A percentile compares a stretch with the other conserved stretches of the same genome.
Evolutionary conservation across 2,113 vertebrate species (phyloP).

Genomic region (Nothobranchius furzeri): DNA sequence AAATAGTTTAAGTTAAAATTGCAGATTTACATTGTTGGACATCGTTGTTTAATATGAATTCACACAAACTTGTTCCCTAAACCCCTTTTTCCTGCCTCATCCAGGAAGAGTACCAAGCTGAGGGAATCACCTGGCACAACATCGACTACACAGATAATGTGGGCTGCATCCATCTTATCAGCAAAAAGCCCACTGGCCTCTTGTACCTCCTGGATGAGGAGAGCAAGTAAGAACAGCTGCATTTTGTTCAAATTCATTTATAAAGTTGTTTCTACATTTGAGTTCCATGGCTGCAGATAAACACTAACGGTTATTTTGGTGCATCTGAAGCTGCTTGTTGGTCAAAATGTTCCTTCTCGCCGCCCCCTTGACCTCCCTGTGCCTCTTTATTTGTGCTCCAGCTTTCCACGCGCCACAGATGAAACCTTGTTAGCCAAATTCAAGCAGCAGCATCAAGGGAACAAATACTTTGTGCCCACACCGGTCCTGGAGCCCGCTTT

Average conservation of each 20-base stretch:
- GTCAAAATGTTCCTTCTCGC: not conserved
- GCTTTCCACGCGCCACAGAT: slow-evolving; percentile 95
- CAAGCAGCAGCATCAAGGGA: slow-evolving; percentile 96
- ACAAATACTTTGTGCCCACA: slow-evolving; percentile 92
- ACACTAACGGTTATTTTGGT: not conserved
- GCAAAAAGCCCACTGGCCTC: slow-evolving; percentile 97
- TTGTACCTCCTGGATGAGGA: slow-evolving; percentile 97
- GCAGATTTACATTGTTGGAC: not conserved
- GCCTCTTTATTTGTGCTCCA: slow-evolving; percentile 45
- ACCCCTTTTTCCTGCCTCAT: not conserved
- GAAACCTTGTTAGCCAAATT: slow-evolving; percentile 95
- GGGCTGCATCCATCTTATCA: slow-evolving; percentile 96
- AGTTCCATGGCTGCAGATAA: not conserved
- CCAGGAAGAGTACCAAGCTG: slow-evolving; percentile 96
- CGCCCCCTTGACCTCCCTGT: not conserved
- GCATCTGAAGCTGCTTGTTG: not conserved
- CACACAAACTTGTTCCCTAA: not conserved
- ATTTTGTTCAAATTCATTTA: not conserved
- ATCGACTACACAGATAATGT: slow-evolving; percentile 98
- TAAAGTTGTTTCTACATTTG: not conserved
- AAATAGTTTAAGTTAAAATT: too few species aligned
- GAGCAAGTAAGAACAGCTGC: slow-evolving; percentile 88
- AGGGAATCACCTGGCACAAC: slow-evolving; percentile 97
- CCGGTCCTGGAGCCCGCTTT: slow-evolving; percentile 96
- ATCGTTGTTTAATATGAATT: not conserved